These are phyloP conservation scores for Jacana jacana DNA, from an alignment of 2,113 vertebrate genomes.

Conservation along the genomic window DNA sequence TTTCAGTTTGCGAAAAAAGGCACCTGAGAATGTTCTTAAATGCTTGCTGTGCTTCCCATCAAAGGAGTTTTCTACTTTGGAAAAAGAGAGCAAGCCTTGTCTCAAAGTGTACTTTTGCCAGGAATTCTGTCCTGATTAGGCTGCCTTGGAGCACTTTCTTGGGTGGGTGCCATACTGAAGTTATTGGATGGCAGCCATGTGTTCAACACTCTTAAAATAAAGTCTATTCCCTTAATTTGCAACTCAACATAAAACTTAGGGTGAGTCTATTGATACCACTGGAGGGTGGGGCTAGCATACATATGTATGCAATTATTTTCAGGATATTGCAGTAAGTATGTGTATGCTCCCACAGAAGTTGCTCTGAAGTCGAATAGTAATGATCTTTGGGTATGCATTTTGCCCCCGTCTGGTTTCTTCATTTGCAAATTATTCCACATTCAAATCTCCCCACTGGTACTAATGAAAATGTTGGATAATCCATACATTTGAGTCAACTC, in stretches of 20 bases:
- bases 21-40: constrained; percentile 30
- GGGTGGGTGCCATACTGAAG: constrained; percentile 31
- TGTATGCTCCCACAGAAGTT: not conserved
- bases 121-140: constrained; percentile 38
- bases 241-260: not conserved
- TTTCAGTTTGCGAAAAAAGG: constrained; percentile 1
- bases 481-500: not conserved
- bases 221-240: constrained; percentile 51
- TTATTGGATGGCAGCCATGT: constrained; percentile 36
- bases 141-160: constrained; percentile 19
- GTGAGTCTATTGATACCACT: constrained; percentile 25
- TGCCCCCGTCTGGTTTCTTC: constrained; percentile 1
- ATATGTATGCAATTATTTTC: constrained; percentile 49
- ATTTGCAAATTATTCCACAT: constrained; percentile 8
- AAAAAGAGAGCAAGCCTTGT: constrained; percentile 38
- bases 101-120: constrained; percentile 9
- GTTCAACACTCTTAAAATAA: constrained; percentile 49
- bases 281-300: constrained; percentile 23
- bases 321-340: constrained; percentile 1
- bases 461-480: constrained; percentile 21
- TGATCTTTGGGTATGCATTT: not conserved
- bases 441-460: not conserved
- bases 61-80: constrained; percentile 35
- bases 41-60: not conserved
- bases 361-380: not conserved